Evolutionary conservation across 2,888 invertebrate genomes (phyloP), one percentile per base, ranked within the genome.

Genomic region (Polietes domitor): DNA sequence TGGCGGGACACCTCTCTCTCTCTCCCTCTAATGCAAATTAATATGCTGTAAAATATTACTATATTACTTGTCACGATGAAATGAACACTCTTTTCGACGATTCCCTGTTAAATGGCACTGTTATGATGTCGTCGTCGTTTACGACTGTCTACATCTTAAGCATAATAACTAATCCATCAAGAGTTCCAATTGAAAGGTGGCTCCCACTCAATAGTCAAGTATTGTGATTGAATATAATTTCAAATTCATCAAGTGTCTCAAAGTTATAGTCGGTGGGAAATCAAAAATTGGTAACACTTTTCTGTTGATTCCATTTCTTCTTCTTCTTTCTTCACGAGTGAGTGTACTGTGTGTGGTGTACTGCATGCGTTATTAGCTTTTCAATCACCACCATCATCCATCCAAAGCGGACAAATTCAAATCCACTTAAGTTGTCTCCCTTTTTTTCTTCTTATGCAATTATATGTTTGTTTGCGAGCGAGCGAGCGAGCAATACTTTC

Each of bases 211-310:
- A 19, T 41, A 65, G 19, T 65, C 65, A 21, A 15, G n/a, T n/a
- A 37, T 37, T 19, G n/a, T 43, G 21, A 21, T 37, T n/a, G n/a
- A n/a, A n/a, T n/a, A n/a, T n/a, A n/a, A n/a, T n/a, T 68, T 68
- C 10, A 68, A 68, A 68, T 68, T 41, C 68, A 68, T 10, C 21
- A 68, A 43, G 21, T 21, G 68, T 68, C 43, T 43, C 43, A 10
- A 17, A 12, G 41, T 5, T 41, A 65, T 26, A 15, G 37, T 6
- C 21, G 19, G 19, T 63, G 65, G 21, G 37, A 41, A 19, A 41
- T 41, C 0, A 41, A 68, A 65, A 24, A 68, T 43, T 17, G 41
- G 68, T 68, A 68, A 68, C 68, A 41, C 43, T 43, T 21, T 43
- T 41, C 10, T 19, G 5, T 68, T 68, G 12, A 43, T 21, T 19